Evolutionary conservation across 1,140 invertebrate species (phyloP), one percentile per base, ranked within the genome.

Genomic region (Drosophila virilis): DNA sequence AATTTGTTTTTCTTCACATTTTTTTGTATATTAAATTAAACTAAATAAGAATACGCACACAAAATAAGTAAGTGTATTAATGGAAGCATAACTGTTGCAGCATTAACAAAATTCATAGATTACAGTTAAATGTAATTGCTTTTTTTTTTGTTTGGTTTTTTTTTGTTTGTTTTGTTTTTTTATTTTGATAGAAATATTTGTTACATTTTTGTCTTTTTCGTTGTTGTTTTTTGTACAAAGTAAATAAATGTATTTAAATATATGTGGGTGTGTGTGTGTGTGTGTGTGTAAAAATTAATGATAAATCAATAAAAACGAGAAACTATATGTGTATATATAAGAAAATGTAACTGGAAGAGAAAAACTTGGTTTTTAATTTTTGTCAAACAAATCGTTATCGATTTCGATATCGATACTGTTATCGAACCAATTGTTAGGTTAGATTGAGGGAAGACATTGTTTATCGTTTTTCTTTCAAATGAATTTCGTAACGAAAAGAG

Each of bases 41-140:
- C 79, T 89, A 89, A 73, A 88, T 84, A 88, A 88, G 84, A 84
- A 78, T 90, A 90, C 77, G 77, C 85, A 85, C 80, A 83, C 51
- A 72, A 45, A 37, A 13, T 32, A 42, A 15, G 45, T 69, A 74
- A 71, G 59, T 90, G 77, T 80, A 28, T 77, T 74, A 90, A 84
- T 88, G 85, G 85, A 88, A 88, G 85, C 77, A 89, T 88, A 77
- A 89, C 77, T 86, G 76, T 89, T 75, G 75, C 75, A 78, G 60
- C 38, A 60, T 51, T 75, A 86, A 82, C 75, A 86, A 88, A 85
- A 78, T 85, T 82, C 81, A 85, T 82, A 32, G 22, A 48, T 70
- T 81, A 86, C 78, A 85, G 43, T 86, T 78, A 52, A 52, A 54
- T 54, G 62, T 73, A 54, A 51, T 45, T 51, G 48, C 51, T 55